Evolutionary conservation across 53 echinoderm and acorn worm species (phyloP), one percentile per base, ranked within the genome.

Genomic region (Crossaster papposus): DNA sequence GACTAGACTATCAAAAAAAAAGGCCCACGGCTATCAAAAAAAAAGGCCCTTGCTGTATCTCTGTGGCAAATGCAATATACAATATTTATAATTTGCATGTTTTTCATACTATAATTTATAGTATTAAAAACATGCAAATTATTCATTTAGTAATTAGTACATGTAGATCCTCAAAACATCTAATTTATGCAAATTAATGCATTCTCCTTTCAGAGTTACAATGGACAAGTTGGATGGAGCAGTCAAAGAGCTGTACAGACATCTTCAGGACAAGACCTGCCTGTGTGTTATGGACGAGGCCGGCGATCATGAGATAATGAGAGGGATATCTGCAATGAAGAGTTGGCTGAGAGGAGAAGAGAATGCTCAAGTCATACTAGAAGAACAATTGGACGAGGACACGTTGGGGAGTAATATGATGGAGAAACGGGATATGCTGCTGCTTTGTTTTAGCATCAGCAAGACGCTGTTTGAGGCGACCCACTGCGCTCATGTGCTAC

Each of bases 391-490:
- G 24, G 2, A 1, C 28, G 68, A 68, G 24, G 68, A 24, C 28
- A 11, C 68, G 5, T 24, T 68, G 28, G 24, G 28, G 28, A 68
- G 7, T 10, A 28, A 23, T 26, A 68, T 11, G 10, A 26, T 18
- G 64, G 20, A 26, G 68, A 68, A n/a, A 68, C 24, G 4, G 24
- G 68, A 68, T 68, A 72, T 72, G 72, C 14, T n/a, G 33, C 86
- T 86, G 13, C 54, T 76, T 35, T 76, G 86, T 62, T 76, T 86
- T 10, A 86, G 76, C 15, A 75, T 86, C 54, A 55, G 86, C 76
- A 74, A 76, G 62, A 58, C 75, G 55, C 52, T 86, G 75, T 86
- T 86, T 86, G 86, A 54, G 55, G 74, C 55, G 20, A 55, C 34
- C 6, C 75, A 74, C 58, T 86, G 86, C 35, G 76, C n/a, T 4